phyloP scores from a whole-genome alignment of 1,140 invertebrate genomes.

The Zophobas morio region DNA sequence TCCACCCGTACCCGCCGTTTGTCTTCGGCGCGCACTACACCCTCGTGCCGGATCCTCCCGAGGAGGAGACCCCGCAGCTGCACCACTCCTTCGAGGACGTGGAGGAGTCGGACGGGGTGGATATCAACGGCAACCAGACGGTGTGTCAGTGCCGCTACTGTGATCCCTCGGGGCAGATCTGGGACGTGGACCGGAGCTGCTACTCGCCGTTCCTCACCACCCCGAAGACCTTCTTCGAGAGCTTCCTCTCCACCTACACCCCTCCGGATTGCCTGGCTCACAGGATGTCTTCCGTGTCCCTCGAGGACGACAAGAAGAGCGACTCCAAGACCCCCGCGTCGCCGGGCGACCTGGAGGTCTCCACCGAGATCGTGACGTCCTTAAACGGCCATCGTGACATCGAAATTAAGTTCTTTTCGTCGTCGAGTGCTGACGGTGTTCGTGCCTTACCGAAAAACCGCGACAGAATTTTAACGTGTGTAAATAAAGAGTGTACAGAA shows the following conservation, averaged over 20 bases:
- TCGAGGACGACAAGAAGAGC: constrained; percentile 52
- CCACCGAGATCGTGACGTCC: constrained; percentile 83
- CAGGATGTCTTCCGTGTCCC: constrained; percentile 53
- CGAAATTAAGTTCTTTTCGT: constrained; percentile 81
- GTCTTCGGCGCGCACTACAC: constrained; percentile 48
- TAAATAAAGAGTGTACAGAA: constrained; percentile 29
- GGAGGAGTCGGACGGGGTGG: constrained; percentile 65
- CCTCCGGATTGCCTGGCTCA: constrained; percentile 43
- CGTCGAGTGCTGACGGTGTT: constrained; percentile 44
- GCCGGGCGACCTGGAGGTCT: constrained; percentile 75
- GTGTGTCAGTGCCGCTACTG: constrained; percentile 86
- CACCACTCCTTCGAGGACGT: constrained; percentile 67
- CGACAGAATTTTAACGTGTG: constrained; percentile 24
- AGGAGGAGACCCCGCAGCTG: constrained; percentile 62
- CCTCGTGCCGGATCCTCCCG: constrained; percentile 47
- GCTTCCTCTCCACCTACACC: constrained; percentile 46
- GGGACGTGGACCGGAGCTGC: constrained; percentile 77
- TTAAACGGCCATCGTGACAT: constrained; percentile 82
- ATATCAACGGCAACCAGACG: constrained; percentile 66
- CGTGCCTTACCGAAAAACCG: constrained; percentile 2
- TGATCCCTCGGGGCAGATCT: constrained; percentile 82
- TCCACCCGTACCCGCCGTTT: constrained; percentile 54
- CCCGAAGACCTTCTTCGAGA: constrained; percentile 50
- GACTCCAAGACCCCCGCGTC: constrained; percentile 44
- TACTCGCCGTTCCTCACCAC: constrained; percentile 70